Evolutionary conservation across 2,797 vertebrate species (phyloP), one percentile per base, ranked within the genome.

Genomic region (Danio kyathit): DNA sequence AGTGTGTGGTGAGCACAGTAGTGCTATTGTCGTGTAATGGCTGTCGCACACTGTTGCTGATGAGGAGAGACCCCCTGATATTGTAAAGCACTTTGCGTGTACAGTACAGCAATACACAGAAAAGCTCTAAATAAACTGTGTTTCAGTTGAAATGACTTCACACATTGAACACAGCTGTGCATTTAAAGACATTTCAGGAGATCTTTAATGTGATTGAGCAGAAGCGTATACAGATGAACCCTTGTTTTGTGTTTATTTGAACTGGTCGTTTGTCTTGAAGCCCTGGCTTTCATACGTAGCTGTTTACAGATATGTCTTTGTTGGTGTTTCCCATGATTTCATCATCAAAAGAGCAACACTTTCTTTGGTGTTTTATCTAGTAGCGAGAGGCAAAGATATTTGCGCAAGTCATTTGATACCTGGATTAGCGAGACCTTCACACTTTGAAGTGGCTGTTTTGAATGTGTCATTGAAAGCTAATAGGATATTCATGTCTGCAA

Each of bases 391-490:
- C 21, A 59, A 40, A 61, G 76, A 59, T 40, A 48, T 78, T 67
- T 65, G 38, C 3, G 16, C 14, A 5, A 71, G 13, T 52, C 46
- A 63, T 63, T 52, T 71, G 48, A 61, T 63, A 72, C 46, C 77
- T 63, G 77, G 46, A 79, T 77, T 82, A 75, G 57, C 67, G 60
- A 81, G 40, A 46, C 51, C 76, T 63, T 86, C 85, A 84, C 80
- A 14, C 74, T 88, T 82, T 86, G 78, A 86, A 77, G 87, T 82
- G 75, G 65, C 57, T 71, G 69, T 76, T 83, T 52, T 65, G 38
- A 79, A 60, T 72, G 63, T 83, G 60, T 60, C 61, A 80, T 79
- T 70, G 76, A 85, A 74, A 46, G 61, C 56, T 46, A 63, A 76
- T 74, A 64, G 60, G 51, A 56, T 64, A 76, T 61, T 52, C 41